phyloP scores from a whole-genome alignment of 2,888 invertebrate species.

The Pollenia amentaria region DNA sequence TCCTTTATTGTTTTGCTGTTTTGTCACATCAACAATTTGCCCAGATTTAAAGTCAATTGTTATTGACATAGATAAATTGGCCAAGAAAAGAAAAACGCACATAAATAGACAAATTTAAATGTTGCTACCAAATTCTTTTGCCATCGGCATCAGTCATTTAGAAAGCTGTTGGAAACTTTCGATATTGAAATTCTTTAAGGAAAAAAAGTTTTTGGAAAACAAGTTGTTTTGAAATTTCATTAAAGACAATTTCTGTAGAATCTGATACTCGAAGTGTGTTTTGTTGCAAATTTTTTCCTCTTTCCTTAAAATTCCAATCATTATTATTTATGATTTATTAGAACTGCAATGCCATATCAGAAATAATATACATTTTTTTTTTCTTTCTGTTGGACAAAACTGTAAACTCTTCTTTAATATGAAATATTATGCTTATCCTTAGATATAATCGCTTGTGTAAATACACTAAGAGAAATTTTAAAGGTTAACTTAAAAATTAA shows the following conservation, averaged over 20 bases:
- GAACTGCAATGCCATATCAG: slow-evolving; percentile 62
- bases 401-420: slow-evolving; percentile 42
- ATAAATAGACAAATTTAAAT: slow-evolving; percentile 32
- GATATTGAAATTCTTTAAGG: slow-evolving; percentile 24
- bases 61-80: slow-evolving; percentile 62
- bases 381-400: background rate
- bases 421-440: slow-evolving; percentile 44
- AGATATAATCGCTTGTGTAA: slow-evolving; percentile 12
- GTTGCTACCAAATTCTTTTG: slow-evolving; percentile 28
- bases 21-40: slow-evolving; percentile 62
- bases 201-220: background rate
- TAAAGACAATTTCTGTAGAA: slow-evolving; percentile 16
- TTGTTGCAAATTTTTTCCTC: slow-evolving; percentile 38
- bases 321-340: slow-evolving; percentile 68
- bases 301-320: slow-evolving; percentile 44
- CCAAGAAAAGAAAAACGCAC: slow-evolving; percentile 1
- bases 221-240: slow-evolving; percentile 10
- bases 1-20: background rate
- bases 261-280: slow-evolving; percentile 25
- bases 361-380: slow-evolving; percentile 47
- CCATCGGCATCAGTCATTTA: background rate
- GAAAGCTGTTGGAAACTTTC: slow-evolving; percentile 13
- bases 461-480: slow-evolving; percentile 33
- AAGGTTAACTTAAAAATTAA: background rate
- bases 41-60: slow-evolving; percentile 59